Base-by-base conservation (phyloP, 2,888 invertebrate species). In the Oxystoma pomonae region DNA sequence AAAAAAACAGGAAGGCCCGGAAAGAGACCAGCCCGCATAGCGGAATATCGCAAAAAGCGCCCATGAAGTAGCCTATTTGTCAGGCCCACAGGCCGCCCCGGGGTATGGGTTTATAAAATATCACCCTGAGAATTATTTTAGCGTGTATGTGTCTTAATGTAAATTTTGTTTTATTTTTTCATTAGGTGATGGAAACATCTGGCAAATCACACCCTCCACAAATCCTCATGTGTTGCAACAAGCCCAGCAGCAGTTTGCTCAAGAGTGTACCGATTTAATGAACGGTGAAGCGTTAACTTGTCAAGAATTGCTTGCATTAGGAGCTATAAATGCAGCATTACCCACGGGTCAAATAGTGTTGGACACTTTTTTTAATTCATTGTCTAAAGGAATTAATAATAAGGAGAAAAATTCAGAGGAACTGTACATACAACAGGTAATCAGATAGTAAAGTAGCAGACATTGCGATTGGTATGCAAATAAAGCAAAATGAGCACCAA, bases 241-340 rank as follows among this genome's bases (percentile, higher is more conserved):
- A 67, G 72, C 74, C 9, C 74, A 77, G 79, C 78, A 76, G 56
- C 81, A 83, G 65, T 78, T 82, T 69, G 79, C 80, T 56, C 81
- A 80, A 67, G 85, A 85, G 67, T 84, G 83, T 75, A 83, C 82
- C 18, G 86, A 86, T 67, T 73, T 87, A 65, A 83, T 85, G 35
- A 86, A 85, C 19, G 86, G 86, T 58, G 85, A 85, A 73, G 84
- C 86, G 7, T 88, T 92, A 86, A 92, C 92, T 0, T 96, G 95
- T 78, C 94, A 94, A 79, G 94, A 95, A 80, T 83, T 96, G 21
- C 83, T 96, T 64, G 96, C 96, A n/a, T 84, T 96, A 60, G 96
- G 96, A 9, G 95, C 95, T 0, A 86, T 96, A 61, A 94, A 94
- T 67, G 96, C 96, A 0, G 94, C 95, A 0, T 81, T 95, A 66